Conservation (phyloP, 2,113 vertebrate genomes). For the Chauna torquata region DNA sequence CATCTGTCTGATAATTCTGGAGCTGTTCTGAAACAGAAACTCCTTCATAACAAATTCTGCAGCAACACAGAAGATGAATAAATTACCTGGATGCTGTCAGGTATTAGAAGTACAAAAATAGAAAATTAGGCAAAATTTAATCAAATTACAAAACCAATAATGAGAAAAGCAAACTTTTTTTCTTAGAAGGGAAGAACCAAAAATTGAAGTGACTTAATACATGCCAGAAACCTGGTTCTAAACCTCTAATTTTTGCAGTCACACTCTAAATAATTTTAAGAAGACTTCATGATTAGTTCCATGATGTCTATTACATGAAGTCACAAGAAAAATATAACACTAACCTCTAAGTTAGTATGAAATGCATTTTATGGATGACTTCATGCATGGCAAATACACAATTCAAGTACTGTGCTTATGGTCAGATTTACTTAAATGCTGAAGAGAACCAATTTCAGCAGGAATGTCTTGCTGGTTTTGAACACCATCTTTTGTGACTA, state of each 20-base stretch:
- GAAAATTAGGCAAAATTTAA: neutral
- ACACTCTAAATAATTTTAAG: neutral
- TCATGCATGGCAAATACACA: neutral
- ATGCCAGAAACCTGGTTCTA: neutral
- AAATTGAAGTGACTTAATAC: neutral
- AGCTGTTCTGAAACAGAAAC: slow-evolving; percentile 31
- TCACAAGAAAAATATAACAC: neutral
- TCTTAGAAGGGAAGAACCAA: neutral
- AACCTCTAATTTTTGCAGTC: neutral
- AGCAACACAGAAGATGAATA: slow-evolving; percentile 21
- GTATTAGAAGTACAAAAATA: neutral
- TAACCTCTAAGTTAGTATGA: neutral
- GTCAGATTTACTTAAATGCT: neutral
- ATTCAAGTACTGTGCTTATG: neutral
- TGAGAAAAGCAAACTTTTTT: neutral
- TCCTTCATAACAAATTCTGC: slow-evolving; percentile 71
- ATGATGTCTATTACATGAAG: neutral
- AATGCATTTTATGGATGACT: neutral
- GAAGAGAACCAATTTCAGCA: neutral
- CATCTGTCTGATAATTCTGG: neutral
- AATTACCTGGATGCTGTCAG: neutral
- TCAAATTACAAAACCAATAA: neutral
- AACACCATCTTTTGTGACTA: neutral
- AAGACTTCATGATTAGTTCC: neutral
- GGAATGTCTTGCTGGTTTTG: neutral